These are phyloP conservation scores for Hypanus sabinus DNA, from an alignment of 2,113 vertebrate species.

Conservation along the genomic window DNA sequence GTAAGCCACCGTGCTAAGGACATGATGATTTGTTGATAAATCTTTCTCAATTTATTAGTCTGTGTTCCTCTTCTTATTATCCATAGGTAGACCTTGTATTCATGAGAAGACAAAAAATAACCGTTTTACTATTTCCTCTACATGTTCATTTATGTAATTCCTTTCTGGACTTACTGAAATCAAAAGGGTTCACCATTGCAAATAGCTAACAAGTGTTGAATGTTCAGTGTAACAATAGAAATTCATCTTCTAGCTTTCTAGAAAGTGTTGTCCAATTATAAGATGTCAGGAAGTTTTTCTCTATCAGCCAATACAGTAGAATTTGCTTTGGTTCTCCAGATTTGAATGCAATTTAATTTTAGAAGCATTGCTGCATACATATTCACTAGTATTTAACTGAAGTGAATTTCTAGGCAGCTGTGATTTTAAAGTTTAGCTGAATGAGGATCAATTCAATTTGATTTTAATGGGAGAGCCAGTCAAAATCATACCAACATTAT, in stretches of 20 bases:
- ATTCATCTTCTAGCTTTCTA: not conserved
- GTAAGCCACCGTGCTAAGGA: too few species aligned
- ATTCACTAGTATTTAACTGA: too few species aligned
- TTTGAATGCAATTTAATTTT: too few species aligned
- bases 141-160: not conserved
- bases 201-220: not conserved
- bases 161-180: not conserved
- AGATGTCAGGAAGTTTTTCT: too few species aligned
- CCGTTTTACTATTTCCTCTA: not conserved
- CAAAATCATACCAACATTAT: not conserved
- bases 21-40: not conserved
- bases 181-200: not conserved
- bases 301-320: too few species aligned
- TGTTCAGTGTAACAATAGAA: too few species aligned
- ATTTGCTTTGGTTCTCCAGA: too few species aligned
- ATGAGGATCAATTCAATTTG: not conserved
- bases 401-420: not conserved
- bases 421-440: not conserved
- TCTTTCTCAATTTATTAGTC: not conserved
- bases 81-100: not conserved
- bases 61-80: not conserved
- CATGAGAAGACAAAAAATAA: not conserved
- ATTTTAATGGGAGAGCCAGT: not conserved
- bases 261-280: not conserved
- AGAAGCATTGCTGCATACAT: too few species aligned